Base-by-base conservation (phyloP, 2,797 vertebrate species). In the Balearica regulorum region DNA sequence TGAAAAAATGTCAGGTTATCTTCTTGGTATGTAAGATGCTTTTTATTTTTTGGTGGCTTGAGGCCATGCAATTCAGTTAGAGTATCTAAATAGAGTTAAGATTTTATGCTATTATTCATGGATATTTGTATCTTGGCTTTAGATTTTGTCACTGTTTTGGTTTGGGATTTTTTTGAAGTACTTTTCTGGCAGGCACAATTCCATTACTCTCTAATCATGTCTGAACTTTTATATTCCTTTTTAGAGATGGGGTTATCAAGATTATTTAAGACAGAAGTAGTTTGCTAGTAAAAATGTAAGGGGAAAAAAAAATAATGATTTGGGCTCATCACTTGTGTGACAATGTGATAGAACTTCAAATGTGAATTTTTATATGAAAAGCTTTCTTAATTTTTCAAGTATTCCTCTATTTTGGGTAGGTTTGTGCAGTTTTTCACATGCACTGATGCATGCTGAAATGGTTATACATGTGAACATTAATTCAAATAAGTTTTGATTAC, bases 281-380 rank as follows among this genome's bases (percentile, higher is more conserved):
- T 15, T 58, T 77, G 35, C 7, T 33, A 88, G 22, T 55, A 80
- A 69, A 93, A 81, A 46, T 0, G 0, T 65, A 41, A 41, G 7
- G 15, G 5, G 1, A 10, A 13, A n/a, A 3, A 53, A 22, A 2
- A 46, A 5, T 18, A 60, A 75, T 46, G 8, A 71, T 57, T 60
- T 2, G 3, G 1, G 5, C 1, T 72, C 6, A 55, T 68, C 1
- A 48, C 58, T 48, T 69, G 0, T 39, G 31, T 44, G 33, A 18
- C 10, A 54, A 53, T 53, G 51, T 25, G 25, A 16, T 16, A 53
- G 26, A 53, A 28, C 15, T 51, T 51, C 53, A 53, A 53, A 28
- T 26, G 51, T 53, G 51, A 53, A 28, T 53, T 53, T 28, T 53
- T 62, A 51, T 29, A 2, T 79, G 35, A 76, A 68, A 65, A 80